Base-by-base conservation (phyloP, 2,888 invertebrate species). In the Erpobdella octoculata region DNA sequence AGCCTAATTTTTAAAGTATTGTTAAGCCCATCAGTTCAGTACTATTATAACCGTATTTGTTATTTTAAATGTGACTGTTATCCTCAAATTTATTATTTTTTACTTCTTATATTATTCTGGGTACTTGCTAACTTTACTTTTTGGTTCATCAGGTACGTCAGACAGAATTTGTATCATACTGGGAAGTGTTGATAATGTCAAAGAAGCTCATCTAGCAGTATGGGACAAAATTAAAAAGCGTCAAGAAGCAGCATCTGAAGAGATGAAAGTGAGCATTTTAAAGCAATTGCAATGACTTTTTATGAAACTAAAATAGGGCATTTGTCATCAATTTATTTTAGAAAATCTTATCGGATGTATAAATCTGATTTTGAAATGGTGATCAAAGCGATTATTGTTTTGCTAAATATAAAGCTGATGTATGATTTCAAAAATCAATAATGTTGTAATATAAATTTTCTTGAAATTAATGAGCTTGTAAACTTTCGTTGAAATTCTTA, bases 111-210 rank as follows among this genome's bases (percentile, higher is more conserved):
- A 21, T 61, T 31, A 62, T 1, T 28, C 33, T 28, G 35, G n/a
- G 31, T 28, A 33, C 31, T 18, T 21, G 33, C 21, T 36, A 36
- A 8, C 8, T 33, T 61, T n/a, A 21, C n/a, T 15, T 28, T 65
- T 41, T 70, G 12, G 37, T 58, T 69, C 78, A 79, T 36, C 78
- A 82, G 83, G 82, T 58, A 83, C 83, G 71, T 80, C 80, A 73
- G 83, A 83, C 75, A 77, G 83, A 61, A 81, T 83, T 36, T 83
- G 83, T 76, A 79, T 83, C 70, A 81, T 83, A 36, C 80, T 80
- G 77, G 83, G 83, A 48, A 78, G 78, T 21, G 79, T 80, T 38
- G 81, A 81, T 69, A 78, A 80, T 71, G 81, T 83, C 70, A 77
- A 79, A 73, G 78, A 79, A 75, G 82, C 82, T 41, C 81, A 82